Base-by-base conservation (phyloP, 2,797 vertebrate genomes). In the Xenopus petersii region DNA sequence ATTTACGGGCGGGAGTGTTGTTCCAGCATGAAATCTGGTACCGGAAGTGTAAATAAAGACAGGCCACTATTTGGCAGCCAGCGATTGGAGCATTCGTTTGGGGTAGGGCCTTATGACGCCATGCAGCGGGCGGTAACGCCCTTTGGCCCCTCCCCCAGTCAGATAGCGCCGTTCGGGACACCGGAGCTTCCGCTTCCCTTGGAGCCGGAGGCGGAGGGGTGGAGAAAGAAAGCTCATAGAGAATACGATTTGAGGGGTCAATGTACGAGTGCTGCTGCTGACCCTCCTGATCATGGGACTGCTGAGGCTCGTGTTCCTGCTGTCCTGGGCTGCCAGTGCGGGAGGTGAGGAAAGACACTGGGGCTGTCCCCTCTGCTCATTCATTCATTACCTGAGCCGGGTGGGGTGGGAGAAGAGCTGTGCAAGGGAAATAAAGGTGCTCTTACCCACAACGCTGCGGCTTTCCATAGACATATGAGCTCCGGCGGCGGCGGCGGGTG, bases 291-390 rank as follows among this genome's bases (percentile, higher is more conserved):
- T 15, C 84, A 87, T 91, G 89, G 87, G 86, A 83, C 82, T 86
- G 81, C 87, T 84, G 82, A 80, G 88, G 86, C 87, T 86, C 80
- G 83, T 90, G 76, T 83, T 92, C 79, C 80, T 89, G 85, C 87
- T 92, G 21, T 91, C 87, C 80, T 91, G 87, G 84, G 88, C 86
- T 72, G 87, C 85, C 72, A 88, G 87, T 58, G 84, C 89, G 71
- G 88, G 88, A 91, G 91, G 91, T 91, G 82, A 91, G 89, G 65
- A 80, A 68, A 30, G 46, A 51, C 21, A 26, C 26, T 16, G 64
- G 56, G 58, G 65, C 47, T 49, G 73, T 9, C 10, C 3, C 26
- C 26, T 24, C 49, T 15, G 11, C 49, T 2, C 5, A 33, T 1
- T 3, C 33, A 16, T 64, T 36, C 36, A 42, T 42, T 16, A 30